Base-by-base conservation (phyloP, 2,888 invertebrate genomes). In the Oscheius myriophilus region DNA sequence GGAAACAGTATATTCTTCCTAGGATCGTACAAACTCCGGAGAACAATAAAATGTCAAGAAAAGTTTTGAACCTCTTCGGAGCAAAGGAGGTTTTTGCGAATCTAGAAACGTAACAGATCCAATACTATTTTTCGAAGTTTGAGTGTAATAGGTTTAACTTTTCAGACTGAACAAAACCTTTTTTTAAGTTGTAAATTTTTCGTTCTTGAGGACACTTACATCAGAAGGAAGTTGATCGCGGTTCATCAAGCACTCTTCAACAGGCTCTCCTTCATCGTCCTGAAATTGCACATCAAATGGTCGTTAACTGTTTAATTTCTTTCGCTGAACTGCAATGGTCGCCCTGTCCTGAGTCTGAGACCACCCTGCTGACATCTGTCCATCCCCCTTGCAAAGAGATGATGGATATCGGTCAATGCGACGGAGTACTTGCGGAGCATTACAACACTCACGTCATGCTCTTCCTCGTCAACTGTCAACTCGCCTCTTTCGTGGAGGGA, bases 211-310 rank as follows among this genome's bases (percentile, higher is more conserved):
- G 11, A n/a, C 12, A 41, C 55, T 55, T n/a, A 79, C 74, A 42
- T 79, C 78, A 0, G 55, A 59, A 1, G 70, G 61, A 49, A 82
- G 70, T 16, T 72, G 66, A 16, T 77, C 75, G 16, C 65, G 70
- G 46, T 82, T 82, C 9, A 73, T 71, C 11, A 82, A 72, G 51
- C 82, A 82, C 53, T 81, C 82, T 51, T 82, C 82, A 23, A 75
- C 77, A 1, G 79, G 76, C 41, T 80, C 77, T 1, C 69, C 41
- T 49, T 76, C 74, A 42, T 65, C 65, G 42, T 76, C 67, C 25
- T 71, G 53, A 45, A 59, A 67, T n/a, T n/a, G n/a, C n/a, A n/a
- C n/a, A 57, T 33, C 33, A 33, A 33, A 33, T 9, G 4, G 4
- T 33, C 33, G 33, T 6, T 33, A 33, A 33, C 9, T 33, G 4